A percentile compares a stretch with the other conserved stretches of the same genome.
Evolutionary conservation across 1,140 invertebrate species (phyloP).

Genomic region (Euwallacea similis): DNA sequence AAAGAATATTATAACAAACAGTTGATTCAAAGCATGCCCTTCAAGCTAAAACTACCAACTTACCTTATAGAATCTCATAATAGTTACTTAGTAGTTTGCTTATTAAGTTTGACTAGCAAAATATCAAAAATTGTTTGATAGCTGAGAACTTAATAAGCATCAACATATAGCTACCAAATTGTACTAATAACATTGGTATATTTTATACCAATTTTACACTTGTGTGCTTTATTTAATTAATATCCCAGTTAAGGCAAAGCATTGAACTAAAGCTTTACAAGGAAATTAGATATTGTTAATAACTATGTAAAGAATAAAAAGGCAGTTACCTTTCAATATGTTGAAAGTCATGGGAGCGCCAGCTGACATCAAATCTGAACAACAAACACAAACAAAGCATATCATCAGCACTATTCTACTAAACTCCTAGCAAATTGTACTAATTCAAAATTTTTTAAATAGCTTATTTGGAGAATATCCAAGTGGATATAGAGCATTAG

Average conservation of each 20-base stretch:
- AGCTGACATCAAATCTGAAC: slow-evolving; percentile 74
- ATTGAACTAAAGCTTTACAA: slow-evolving; percentile 25
- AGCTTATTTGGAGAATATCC: neutral
- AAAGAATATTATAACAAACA: too few species aligned
- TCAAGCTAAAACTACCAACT: neutral
- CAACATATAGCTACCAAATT: neutral
- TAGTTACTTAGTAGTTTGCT: neutral
- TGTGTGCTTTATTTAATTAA: slow-evolving; percentile 1
- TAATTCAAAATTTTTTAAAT: neutral
- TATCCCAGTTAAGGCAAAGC: slow-evolving; percentile 32
- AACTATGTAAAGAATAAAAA: slow-evolving; percentile 41
- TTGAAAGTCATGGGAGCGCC: slow-evolving; percentile 73
- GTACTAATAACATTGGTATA: neutral
- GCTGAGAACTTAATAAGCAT: slow-evolving; percentile 4
- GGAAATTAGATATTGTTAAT: slow-evolving; percentile 10
- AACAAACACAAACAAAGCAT: slow-evolving; percentile 65
- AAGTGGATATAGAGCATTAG: neutral
- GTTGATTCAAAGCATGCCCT: neutral
- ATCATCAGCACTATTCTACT: slow-evolving; percentile 55
- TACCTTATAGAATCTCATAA: slow-evolving; percentile 10
- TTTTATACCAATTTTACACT: neutral
- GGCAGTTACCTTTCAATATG: slow-evolving; percentile 73
- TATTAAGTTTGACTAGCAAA: neutral
- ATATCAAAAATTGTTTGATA: neutral
- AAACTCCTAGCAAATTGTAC: slow-evolving; percentile 38